These are phyloP conservation scores for Catajapyx aquilonaris DNA, from an alignment of 1,140 invertebrate genomes.

Conservation along the genomic window DNA sequence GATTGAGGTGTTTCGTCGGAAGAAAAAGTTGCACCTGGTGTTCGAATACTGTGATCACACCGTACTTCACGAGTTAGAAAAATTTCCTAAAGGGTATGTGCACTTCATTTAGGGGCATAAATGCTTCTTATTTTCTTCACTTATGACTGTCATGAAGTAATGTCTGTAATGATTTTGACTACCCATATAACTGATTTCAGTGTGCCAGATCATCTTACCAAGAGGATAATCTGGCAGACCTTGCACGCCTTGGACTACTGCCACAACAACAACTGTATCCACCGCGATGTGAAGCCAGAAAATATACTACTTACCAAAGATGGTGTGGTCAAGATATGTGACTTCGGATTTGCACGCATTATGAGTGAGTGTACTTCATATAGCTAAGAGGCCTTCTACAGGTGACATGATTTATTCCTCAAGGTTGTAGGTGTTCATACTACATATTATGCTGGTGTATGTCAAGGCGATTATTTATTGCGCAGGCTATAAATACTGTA, in stretches of 20 bases:
- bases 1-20: slow-evolving; percentile 91
- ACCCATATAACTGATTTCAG: background rate
- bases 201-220: slow-evolving; percentile 51
- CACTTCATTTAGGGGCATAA: too few species aligned
- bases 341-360: slow-evolving; percentile 96
- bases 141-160: too few species aligned
- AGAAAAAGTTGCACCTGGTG: slow-evolving; percentile 88
- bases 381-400: too few species aligned
- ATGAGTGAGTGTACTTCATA: slow-evolving; percentile 71
- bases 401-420: too few species aligned
- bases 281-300: slow-evolving; percentile 95
- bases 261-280: slow-evolving; percentile 88
- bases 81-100: slow-evolving; percentile 46
- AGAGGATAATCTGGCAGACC: slow-evolving; percentile 88
- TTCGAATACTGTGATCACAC: slow-evolving; percentile 98
- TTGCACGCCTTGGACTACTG: slow-evolving; percentile 88
- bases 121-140: too few species aligned
- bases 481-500: background rate
- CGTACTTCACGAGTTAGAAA: slow-evolving; percentile 86
- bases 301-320: slow-evolving; percentile 91
- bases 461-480: background rate
- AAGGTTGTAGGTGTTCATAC: slow-evolving; percentile 4
- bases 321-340: slow-evolving; percentile 90
- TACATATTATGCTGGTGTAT: background rate
- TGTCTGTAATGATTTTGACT: too few species aligned